A percentile compares a stretch with the other conserved stretches of the same genome.
These are phyloP conservation scores for Lacerta viridis DNA, from an alignment of 2,797 vertebrate species.

Conservation along the genomic window DNA sequence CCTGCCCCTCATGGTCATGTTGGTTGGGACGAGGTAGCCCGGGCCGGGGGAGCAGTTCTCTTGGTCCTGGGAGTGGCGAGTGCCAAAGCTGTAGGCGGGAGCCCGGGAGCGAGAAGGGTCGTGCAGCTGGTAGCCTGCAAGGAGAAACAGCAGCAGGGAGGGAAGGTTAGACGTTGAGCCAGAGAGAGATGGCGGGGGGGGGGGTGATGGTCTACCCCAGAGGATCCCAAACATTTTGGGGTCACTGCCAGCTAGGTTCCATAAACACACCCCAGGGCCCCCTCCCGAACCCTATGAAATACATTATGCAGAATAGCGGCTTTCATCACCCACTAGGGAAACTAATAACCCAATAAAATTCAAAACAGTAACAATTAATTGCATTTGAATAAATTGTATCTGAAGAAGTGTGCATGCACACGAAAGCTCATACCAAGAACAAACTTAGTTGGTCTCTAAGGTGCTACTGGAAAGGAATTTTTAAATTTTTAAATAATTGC, in stretches of 20 bases:
- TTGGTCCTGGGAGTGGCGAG: conserved; percentile 62
- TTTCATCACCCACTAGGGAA: too few species aligned
- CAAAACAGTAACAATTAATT: too few species aligned
- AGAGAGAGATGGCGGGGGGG: neutral
- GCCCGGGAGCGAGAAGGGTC: conserved; percentile 87
- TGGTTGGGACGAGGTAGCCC: conserved; percentile 82
- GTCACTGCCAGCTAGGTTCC: neutral
- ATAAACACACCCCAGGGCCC: too few species aligned
- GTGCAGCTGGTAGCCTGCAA: conserved; percentile 75
- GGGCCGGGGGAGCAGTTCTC: conserved; percentile 85
- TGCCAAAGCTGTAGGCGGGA: conserved; percentile 88
- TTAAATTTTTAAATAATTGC: too few species aligned
- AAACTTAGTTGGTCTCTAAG: too few species aligned
- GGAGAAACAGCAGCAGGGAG: too few species aligned
- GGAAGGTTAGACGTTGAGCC: neutral
- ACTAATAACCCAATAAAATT: too few species aligned
- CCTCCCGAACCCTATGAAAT: neutral
- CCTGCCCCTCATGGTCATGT: conserved; percentile 82
- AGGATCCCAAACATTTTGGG: neutral
- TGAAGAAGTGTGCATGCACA: too few species aligned
- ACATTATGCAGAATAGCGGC: too few species aligned
- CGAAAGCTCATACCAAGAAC: too few species aligned
- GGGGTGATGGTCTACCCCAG: neutral
- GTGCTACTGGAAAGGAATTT: too few species aligned
- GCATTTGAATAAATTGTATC: too few species aligned